phyloP scores from a whole-genome alignment of 2,797 vertebrate genomes.

The Smutsia gigantea region DNA sequence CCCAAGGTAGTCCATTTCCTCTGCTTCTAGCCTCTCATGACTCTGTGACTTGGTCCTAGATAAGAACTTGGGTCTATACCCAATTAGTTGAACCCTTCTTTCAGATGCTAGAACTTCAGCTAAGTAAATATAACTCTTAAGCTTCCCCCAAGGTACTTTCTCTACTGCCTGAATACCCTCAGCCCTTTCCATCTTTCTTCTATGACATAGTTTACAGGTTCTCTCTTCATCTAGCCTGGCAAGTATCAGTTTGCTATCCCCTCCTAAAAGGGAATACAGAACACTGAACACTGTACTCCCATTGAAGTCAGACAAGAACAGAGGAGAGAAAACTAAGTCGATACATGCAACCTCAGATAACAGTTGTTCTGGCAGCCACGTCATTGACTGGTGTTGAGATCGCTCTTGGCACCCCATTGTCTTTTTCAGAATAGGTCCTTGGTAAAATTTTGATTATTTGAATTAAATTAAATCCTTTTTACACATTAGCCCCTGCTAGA shows the following conservation, averaged over 20 bases:
- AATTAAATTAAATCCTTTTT: background rate
- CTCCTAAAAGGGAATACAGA: background rate
- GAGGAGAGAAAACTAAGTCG: background rate
- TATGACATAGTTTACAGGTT: background rate
- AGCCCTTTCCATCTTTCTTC: background rate
- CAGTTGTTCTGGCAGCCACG: background rate
- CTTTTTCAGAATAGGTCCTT: background rate
- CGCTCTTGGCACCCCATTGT: background rate
- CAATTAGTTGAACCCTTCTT: background rate
- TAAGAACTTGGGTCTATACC: background rate
- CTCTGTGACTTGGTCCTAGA: background rate
- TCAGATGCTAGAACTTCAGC: background rate
- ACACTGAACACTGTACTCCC: background rate
- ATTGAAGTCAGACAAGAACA: background rate
- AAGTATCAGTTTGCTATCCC: background rate
- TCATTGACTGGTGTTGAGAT: background rate
- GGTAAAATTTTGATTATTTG: background rate
- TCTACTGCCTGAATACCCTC: background rate
- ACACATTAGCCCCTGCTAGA: background rate
- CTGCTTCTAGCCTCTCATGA: background rate
- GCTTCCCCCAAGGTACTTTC: background rate
- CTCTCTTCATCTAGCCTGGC: background rate
- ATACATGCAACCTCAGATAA: background rate
- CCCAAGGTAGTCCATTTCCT: background rate
- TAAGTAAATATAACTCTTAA: background rate